Evolutionary conservation across 2,113 vertebrate species (phyloP), one percentile per base, ranked within the genome.

Genomic region (Chelonoidis abingdonii): DNA sequence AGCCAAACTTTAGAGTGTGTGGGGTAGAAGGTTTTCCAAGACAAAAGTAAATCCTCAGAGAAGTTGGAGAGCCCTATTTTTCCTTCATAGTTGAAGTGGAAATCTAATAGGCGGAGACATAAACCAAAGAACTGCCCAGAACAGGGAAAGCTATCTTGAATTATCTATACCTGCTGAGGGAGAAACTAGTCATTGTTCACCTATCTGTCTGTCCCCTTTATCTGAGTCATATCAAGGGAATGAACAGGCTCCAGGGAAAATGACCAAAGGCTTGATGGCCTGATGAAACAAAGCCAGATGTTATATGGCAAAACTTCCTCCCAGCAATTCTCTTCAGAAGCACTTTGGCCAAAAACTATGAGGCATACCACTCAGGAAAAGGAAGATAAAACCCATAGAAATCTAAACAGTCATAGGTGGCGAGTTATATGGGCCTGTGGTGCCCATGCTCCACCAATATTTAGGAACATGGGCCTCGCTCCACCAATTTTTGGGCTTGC

Each of bases 181-280:
- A 59, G 57, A 59, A 57, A 59, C 25, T 59, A 59, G 57, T 25
- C 57, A 13, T 59, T 27, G 21, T 59, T 59, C 10, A 7, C 1
- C 24, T 88, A 12, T 0, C 13, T 88, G 16, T 0, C 13, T 52
- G 0, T 52, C n/a, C 78, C 24, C 11, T 59, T 91, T 5, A 50
- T 86, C 57, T 59, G 6, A 38, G 87, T 72, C 78, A 27, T 56
- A n/a, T 35, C 12, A 5, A 17, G 13, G 57, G 27, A 29, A 59
- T n/a, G 14, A n/a, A n/a, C 14, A 38, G 17, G 65, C 35, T n/a
- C 35, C 5, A 31, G 62, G 5, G 31, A 53, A 38, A 69, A 62
- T 53, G 50, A 35, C 14, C 62, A n/a, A 50, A 52, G 65, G 0
- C 0, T 41, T 80, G n/a, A 10, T 41, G 80, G 52, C 16, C n/a